Conservation (phyloP, 2,113 vertebrate species). For the Acrocephalus arundinaceus region DNA sequence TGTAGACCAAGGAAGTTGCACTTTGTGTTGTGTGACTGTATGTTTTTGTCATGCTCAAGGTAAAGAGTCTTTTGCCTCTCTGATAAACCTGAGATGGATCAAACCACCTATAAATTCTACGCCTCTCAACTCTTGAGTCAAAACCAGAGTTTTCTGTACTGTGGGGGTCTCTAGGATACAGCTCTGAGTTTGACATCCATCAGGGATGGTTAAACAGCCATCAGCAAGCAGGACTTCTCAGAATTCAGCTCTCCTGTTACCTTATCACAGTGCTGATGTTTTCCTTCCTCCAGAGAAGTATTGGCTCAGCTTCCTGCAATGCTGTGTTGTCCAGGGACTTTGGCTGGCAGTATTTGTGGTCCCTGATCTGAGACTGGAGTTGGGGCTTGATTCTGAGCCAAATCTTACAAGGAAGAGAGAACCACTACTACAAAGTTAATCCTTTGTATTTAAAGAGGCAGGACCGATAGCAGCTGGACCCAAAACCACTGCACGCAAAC, state of each 20-base stretch:
- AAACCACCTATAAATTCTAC: not conserved
- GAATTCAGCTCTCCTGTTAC: not conserved
- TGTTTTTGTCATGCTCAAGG: not conserved
- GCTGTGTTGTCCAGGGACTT: not conserved
- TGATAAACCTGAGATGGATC: not conserved
- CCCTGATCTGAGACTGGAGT: not conserved
- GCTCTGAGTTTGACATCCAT: not conserved
- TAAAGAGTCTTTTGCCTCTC: not conserved
- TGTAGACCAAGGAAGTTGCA: not conserved
- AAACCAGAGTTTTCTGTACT: not conserved
- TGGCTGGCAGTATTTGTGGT: not conserved
- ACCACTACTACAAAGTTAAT: not conserved
- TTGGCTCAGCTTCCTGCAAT: not conserved
- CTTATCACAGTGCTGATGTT: fast-evolving
- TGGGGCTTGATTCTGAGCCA: not conserved
- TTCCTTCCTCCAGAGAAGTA: not conserved
- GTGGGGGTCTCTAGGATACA: not conserved
- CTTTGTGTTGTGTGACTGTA: not conserved
- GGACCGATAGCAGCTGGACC: not conserved
- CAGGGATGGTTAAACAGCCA: not conserved
- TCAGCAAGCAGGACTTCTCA: not conserved
- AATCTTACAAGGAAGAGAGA: not conserved
- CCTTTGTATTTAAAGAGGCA: not conserved
- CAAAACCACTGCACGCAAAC: not conserved
- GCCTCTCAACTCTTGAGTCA: not conserved